Conservation (phyloP, 1,140 invertebrate genomes). For the Papilio polyxenes region DNA sequence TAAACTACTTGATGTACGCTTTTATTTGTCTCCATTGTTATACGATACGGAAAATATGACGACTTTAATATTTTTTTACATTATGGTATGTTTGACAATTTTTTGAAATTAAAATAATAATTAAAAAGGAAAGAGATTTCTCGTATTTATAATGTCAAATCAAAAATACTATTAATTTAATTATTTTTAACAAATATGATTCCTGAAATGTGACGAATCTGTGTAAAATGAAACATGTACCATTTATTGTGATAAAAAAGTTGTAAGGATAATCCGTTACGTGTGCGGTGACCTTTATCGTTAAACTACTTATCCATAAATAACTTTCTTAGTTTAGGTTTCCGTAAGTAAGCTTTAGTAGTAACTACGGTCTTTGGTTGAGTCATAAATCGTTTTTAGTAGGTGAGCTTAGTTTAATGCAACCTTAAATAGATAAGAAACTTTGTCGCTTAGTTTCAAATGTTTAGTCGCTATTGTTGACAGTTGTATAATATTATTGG, state of each 20-base stretch:
- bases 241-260: neutral
- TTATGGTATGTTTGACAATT: neutral
- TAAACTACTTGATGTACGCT: slow-evolving; percentile 66
- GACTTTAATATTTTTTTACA: neutral
- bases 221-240: neutral
- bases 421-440: slow-evolving; percentile 19
- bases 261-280: neutral
- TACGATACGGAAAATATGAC: slow-evolving; percentile 36
- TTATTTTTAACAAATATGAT: too few relatives aligned
- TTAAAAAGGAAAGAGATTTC: too few relatives aligned
- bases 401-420: slow-evolving; percentile 1
- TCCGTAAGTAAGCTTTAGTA: slow-evolving; percentile 5
- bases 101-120: neutral
- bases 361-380: slow-evolving; percentile 17
- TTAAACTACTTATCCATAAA: slow-evolving; percentile 10
- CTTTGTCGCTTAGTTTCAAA: neutral
- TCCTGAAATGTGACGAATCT: too few relatives aligned
- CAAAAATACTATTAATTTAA: too few relatives aligned
- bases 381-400: slow-evolving; percentile 24
- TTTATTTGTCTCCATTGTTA: slow-evolving; percentile 56
- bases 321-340: slow-evolving; percentile 23
- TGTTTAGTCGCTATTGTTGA: neutral
- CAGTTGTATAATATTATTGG: neutral
- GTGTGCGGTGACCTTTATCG: slow-evolving; percentile 14
- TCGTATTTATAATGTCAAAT: too few relatives aligned